Evolutionary conservation across 2,113 vertebrate species (phyloP).

Genomic region (Tricholaema leucomelas): DNA sequence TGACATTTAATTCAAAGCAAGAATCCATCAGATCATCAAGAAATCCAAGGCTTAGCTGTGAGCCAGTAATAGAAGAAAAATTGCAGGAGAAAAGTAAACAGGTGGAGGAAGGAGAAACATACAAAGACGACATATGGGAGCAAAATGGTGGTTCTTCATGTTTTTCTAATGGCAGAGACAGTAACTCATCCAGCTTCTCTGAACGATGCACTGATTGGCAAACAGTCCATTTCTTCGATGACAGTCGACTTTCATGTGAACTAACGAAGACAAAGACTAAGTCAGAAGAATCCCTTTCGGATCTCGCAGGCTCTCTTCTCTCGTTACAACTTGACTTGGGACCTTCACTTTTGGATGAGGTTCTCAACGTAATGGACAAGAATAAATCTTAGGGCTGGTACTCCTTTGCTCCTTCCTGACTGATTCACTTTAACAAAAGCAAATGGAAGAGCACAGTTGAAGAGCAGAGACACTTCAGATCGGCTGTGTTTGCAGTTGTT

Average conservation of each 20-base stretch:
- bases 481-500: slow-evolving; percentile 57
- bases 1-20: slow-evolving; percentile 83
- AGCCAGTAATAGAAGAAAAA: slow-evolving; percentile 80
- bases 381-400: slow-evolving; percentile 73
- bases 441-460: slow-evolving; percentile 47
- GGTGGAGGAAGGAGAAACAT: slow-evolving; percentile 75
- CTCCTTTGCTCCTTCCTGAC: background rate
- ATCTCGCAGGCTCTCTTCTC: slow-evolving; percentile 89
- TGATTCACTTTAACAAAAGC: slow-evolving; percentile 48
- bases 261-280: slow-evolving; percentile 83
- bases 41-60: slow-evolving; percentile 78
- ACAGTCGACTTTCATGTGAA: slow-evolving; percentile 78
- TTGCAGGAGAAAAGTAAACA: slow-evolving; percentile 74
- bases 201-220: slow-evolving; percentile 87
- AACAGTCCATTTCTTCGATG: slow-evolving; percentile 86
- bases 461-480: slow-evolving; percentile 57
- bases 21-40: slow-evolving; percentile 82
- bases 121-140: slow-evolving; percentile 76
- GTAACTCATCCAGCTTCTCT: slow-evolving; percentile 81
- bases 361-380: slow-evolving; percentile 97
- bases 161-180: slow-evolving; percentile 80
- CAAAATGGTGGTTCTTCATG: slow-evolving; percentile 72
- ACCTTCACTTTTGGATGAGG: slow-evolving; percentile 96
- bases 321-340: slow-evolving; percentile 95
- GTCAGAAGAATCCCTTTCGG: slow-evolving; percentile 87